Evolutionary conservation across 1,140 invertebrate species (phyloP), one percentile per base, ranked within the genome.

Genomic region (Neelides sp.): DNA sequence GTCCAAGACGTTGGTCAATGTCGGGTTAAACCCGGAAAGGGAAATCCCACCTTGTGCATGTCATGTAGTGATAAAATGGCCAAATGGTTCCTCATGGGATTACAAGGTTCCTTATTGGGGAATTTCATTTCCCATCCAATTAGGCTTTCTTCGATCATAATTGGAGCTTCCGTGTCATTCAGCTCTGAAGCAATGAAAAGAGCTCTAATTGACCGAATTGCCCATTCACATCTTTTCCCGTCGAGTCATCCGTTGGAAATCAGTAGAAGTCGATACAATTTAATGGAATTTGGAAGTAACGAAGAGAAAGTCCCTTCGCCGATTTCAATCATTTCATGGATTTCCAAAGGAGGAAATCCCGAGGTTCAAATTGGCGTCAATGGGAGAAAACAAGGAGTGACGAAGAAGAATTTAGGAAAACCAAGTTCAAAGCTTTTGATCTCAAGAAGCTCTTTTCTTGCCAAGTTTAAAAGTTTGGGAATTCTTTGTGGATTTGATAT

Each of bases 1-100:
- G 88, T 84, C 66, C 87, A 91, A 63, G 63, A 71, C 10, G 63
- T 78, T 1, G 84, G 83, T 17, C 78, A 76, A 32, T 72, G 93
- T 7, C 73, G 91, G 42, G 92, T 80, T 2, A 96, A 97, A 68
- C 92, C 92, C 37, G 92, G 92, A 0, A 71, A 88, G 63, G 92
- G 92, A 0, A 82, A 91, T 65, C 79, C 79, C 36, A 95, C 92
- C 1, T 63, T 85, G 12, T 92, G 85, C 34, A 76, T 93, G 54
- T 92, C 85, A 1, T 95, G 91, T 67, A 93, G 87, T 67, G 91
- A 96, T 69, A 96, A 95, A 73, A 71, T 95, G 2, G 77, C 85
- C 5, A 79, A 80, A 51, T 96, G 91, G 91, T 80, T 83, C 64
- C 68, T 84, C 52, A 59, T 90, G 35, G 90, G 90, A 1, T 63